Conservation (phyloP, 2,888 invertebrate genomes). For the Clanis bilineata region DNA sequence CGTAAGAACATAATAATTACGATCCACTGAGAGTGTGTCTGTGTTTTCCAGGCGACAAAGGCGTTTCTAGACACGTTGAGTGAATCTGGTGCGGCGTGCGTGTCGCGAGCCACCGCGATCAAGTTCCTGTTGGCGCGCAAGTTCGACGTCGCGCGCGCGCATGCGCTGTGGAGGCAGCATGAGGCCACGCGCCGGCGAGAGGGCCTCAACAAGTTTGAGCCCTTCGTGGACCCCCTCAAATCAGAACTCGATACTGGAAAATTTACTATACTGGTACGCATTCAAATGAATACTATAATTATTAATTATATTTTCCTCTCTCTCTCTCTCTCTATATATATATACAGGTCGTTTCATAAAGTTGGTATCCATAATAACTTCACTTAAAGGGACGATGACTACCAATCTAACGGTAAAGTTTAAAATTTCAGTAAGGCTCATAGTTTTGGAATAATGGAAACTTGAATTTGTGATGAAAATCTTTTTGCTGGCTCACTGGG, state of each 20-base stretch:
- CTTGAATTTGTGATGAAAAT: too few relatives aligned
- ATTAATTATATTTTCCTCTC: too few relatives aligned
- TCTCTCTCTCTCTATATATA: too few relatives aligned
- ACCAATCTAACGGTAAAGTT: too few relatives aligned
- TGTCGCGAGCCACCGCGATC: slow-evolving; percentile 94
- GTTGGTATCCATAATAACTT: too few relatives aligned
- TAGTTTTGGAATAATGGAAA: too few relatives aligned
- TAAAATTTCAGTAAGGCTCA: too few relatives aligned
- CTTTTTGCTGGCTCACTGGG: too few relatives aligned
- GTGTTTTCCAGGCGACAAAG: slow-evolving; percentile 86
- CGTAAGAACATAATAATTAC: neutral
- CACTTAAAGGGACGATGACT: too few relatives aligned
- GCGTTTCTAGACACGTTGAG: slow-evolving; percentile 91
- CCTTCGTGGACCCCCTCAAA: slow-evolving; percentile 90
- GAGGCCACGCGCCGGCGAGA: slow-evolving; percentile 94
- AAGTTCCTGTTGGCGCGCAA: slow-evolving; percentile 96
- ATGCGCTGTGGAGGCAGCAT: slow-evolving; percentile 96
- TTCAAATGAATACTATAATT: neutral
- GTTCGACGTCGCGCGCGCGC: slow-evolving; percentile 95
- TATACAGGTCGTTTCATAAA: too few relatives aligned
- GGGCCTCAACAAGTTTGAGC: slow-evolving; percentile 92
- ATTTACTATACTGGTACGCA: slow-evolving; percentile 95
- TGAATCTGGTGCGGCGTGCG: slow-evolving; percentile 73
- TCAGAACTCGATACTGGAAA: slow-evolving; percentile 96
- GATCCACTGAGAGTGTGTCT: neutral